phyloP scores from a whole-genome alignment of 2,113 vertebrate species.

The Perca fluviatilis region DNA sequence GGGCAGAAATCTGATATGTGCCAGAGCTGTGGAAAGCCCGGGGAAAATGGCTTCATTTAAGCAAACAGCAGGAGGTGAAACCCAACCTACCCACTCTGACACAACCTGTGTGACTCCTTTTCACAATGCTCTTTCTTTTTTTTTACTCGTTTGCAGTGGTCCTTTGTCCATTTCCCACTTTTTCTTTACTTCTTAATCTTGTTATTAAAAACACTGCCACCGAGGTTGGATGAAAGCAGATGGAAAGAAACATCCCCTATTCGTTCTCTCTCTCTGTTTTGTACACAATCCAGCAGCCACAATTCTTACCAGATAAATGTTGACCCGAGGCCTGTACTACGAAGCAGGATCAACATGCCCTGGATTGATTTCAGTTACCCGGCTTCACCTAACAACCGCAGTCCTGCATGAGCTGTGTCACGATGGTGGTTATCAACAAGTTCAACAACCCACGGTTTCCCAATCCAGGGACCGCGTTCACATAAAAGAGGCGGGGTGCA shows the following conservation, averaged over 20 bases:
- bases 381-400: too few relatives aligned
- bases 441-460: too few relatives aligned
- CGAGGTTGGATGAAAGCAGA: not conserved
- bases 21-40: constrained; percentile 31
- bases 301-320: not conserved
- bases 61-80: constrained; percentile 22
- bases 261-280: not conserved
- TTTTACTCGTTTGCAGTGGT: not conserved
- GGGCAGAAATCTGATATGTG: constrained; percentile 45
- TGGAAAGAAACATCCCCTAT: not conserved
- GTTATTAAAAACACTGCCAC: not conserved
- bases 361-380: too few relatives aligned
- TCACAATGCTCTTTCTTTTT: not conserved
- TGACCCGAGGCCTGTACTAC: too few relatives aligned
- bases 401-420: too few relatives aligned
- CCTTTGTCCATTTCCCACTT: not conserved
- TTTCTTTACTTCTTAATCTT: not conserved
- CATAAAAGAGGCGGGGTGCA: too few relatives aligned
- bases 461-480: too few relatives aligned
- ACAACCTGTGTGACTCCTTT: not conserved
- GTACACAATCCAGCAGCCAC: not conserved
- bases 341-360: too few relatives aligned
- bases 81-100: not conserved
- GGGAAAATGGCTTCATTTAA: constrained; percentile 32
- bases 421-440: too few relatives aligned